These are phyloP conservation scores for Corapipo altera DNA, from an alignment of 2,113 vertebrate genomes.

Conservation along the genomic window DNA sequence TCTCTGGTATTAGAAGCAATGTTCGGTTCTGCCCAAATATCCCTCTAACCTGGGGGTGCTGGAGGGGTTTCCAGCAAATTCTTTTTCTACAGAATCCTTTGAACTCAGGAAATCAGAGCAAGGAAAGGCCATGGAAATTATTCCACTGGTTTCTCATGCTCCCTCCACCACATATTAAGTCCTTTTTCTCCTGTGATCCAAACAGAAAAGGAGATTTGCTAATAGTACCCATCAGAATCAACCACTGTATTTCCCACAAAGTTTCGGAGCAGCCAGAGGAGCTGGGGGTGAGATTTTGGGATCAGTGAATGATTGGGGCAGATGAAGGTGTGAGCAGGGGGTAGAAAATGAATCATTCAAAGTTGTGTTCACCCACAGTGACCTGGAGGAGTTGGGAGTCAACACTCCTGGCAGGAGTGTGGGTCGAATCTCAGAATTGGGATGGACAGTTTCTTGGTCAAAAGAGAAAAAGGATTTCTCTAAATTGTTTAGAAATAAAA, in stretches of 20 bases:
- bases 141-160: neutral
- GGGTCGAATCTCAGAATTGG: neutral
- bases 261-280: neutral
- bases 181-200: neutral
- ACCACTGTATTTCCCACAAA: neutral
- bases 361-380: neutral
- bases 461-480: neutral
- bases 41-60: neutral
- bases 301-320: neutral
- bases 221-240: neutral
- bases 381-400: neutral
- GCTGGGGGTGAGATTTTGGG: neutral
- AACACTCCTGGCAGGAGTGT: neutral
- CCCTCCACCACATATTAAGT: neutral
- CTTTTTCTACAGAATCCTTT: neutral
- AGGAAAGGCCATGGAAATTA: neutral
- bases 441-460: neutral
- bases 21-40: neutral
- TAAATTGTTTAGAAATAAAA: neutral
- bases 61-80: rapidly evolving
- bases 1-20: neutral
- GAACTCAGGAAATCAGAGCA: neutral
- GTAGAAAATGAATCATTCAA: neutral
- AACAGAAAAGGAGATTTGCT: neutral
- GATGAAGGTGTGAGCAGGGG: neutral